Evolutionary conservation across 2,888 invertebrate species (phyloP), one percentile per base, ranked within the genome.

Genomic region (Steinernema hermaphroditum): DNA sequence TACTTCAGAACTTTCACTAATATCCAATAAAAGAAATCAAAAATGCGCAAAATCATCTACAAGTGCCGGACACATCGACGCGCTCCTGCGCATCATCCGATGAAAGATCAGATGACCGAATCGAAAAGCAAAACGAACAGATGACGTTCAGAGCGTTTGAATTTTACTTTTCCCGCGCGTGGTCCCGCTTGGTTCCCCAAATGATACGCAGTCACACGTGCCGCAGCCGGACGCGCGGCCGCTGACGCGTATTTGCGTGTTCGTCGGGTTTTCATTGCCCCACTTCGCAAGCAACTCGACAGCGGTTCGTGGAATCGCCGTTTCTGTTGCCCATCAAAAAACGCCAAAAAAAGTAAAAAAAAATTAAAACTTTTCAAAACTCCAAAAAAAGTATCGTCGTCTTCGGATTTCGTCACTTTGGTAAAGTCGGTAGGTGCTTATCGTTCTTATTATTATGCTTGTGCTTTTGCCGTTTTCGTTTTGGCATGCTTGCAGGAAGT

Each of bases 191-290:
- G 54, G 71, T 69, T n/a, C 44, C 29, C 50, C 27, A 37, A 70
- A 75, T 71, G 71, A 70, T 71, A 73, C 72, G 72, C 73, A 54
- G 75, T 68, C n/a, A 32, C 27, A 62, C 62, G 32, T 34, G 29
- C 62, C 29, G 62, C 29, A 34, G 2, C 16, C 29, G 34, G 32
- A 62, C 62, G 16, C 34, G 50, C 62, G 29, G n/a, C n/a, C n/a
- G 46, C 46, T 16, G 46, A 46, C 46, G 22, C 46, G 46, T 46
- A 41, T 44, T 74, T 57, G 70, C 49, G 37, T 62, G 29, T 62
- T 62, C 57, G 46, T 46, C 43, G 72, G 72, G 43, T 27, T 71
- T 37, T 22, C 68, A 43, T 19, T 43, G 24, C 54, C 68, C 57
- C 32, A 32, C n/a, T 41, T 34, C 71, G 43, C 49, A 50, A n/a